Conservation (phyloP, 2,888 invertebrate genomes). For the Agrotis clavis region DNA sequence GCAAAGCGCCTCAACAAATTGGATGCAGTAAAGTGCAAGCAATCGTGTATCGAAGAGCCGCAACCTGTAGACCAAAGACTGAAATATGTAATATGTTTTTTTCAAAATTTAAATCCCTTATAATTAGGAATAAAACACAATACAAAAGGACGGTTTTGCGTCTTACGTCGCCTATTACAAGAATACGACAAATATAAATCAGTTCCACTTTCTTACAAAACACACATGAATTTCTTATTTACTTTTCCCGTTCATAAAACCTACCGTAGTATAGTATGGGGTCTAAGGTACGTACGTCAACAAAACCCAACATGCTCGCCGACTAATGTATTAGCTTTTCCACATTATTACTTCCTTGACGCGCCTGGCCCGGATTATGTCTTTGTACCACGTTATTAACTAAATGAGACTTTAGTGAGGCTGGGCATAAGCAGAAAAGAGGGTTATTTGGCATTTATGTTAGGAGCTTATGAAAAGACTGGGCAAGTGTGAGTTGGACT, state of each 20-base stretch:
- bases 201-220: not conserved
- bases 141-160: too few species aligned
- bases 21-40: too few species aligned
- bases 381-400: constrained; percentile 57
- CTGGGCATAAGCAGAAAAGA: constrained; percentile 27
- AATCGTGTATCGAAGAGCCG: too few species aligned
- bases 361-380: constrained; percentile 47
- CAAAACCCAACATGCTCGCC: constrained; percentile 19
- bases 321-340: constrained; percentile 66
- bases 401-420: constrained; percentile 47
- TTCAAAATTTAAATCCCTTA: too few species aligned
- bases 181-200: not conserved
- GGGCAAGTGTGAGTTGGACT: not conserved
- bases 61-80: too few species aligned
- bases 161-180: too few species aligned
- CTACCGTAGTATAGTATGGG: not conserved
- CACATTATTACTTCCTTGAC: constrained; percentile 59
- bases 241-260: not conserved
- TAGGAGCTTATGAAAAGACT: not conserved
- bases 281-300: constrained; percentile 8
- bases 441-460: constrained; percentile 8
- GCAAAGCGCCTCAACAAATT: too few species aligned
- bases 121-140: too few species aligned
- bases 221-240: constrained; percentile 18
- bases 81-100: too few species aligned